Conservation (phyloP, 2,113 vertebrate genomes). For the Gobius niger region DNA sequence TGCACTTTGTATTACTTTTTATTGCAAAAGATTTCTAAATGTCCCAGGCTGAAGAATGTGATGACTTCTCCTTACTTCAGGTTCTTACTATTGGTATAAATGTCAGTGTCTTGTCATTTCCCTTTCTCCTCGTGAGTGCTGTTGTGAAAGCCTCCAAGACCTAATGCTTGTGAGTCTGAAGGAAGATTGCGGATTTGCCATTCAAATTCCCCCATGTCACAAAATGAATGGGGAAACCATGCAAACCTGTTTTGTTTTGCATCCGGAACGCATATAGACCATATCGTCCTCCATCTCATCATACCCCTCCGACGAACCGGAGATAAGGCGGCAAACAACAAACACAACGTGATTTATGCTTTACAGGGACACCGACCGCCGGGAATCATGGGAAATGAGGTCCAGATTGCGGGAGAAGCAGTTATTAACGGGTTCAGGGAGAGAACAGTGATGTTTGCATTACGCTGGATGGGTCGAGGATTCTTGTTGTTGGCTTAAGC, state of each 20-base stretch:
- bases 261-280: slow-evolving; percentile 5
- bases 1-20: too few species aligned
- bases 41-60: too few species aligned
- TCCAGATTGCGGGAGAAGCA: not conserved
- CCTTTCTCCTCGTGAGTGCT: too few species aligned
- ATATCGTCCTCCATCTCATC: not conserved
- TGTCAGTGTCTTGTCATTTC: too few species aligned
- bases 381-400: slow-evolving; percentile 1
- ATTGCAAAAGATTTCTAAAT: too few species aligned
- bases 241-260: slow-evolving; percentile 8
- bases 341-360: not conserved
- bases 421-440: not conserved
- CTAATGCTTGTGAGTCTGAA: not conserved
- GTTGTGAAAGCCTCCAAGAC: not conserved
- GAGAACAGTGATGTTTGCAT: not conserved
- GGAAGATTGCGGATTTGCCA: not conserved
- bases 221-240: not conserved
- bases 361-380: not conserved
- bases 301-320: not conserved
- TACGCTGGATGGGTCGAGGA: too few species aligned
- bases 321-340: not conserved
- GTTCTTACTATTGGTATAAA: too few species aligned
- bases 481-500: too few species aligned
- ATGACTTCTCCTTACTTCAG: too few species aligned
- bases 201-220: not conserved